phyloP scores from a whole-genome alignment of 2,797 vertebrate genomes.

The Sus cebifrons region DNA sequence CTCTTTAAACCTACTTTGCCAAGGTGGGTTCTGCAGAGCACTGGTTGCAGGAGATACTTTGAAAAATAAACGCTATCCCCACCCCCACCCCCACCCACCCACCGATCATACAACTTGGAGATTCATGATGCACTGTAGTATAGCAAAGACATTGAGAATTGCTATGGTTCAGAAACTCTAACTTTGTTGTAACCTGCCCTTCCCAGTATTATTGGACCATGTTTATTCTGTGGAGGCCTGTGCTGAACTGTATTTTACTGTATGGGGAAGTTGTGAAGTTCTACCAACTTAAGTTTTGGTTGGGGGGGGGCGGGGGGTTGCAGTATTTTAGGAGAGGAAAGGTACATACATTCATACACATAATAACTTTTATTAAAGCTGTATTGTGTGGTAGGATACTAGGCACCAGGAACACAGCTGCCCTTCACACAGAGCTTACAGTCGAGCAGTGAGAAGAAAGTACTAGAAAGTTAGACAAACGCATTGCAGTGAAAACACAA shows the following conservation, averaged over 20 bases:
- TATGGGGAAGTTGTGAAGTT: not conserved
- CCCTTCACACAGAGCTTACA: not conserved
- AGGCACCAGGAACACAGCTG: not conserved
- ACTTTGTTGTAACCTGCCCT: slow-evolving; percentile 9
- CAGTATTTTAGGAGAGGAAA: not conserved
- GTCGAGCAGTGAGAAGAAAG: not conserved
- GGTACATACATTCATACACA: not conserved
- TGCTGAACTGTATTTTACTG: not conserved
- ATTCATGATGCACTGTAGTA: not conserved
- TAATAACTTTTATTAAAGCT: not conserved
- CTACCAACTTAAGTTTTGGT: not conserved
- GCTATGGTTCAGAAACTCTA: not conserved
- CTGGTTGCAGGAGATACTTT: not conserved
- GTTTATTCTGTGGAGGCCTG: not conserved
- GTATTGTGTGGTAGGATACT: not conserved
- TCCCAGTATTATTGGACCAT: not conserved
- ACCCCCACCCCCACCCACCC: fast-evolving
- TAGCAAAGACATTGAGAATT: not conserved
- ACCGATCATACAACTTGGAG: not conserved
- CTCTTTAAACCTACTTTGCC: not conserved
- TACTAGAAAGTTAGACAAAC: not conserved
- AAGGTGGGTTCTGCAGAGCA: not conserved
- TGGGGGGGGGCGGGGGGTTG: not conserved
- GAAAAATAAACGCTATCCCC: not conserved
- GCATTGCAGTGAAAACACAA: not conserved